Evolutionary conservation across 2,797 vertebrate species (phyloP).

Genomic region (Mus caroli): DNA sequence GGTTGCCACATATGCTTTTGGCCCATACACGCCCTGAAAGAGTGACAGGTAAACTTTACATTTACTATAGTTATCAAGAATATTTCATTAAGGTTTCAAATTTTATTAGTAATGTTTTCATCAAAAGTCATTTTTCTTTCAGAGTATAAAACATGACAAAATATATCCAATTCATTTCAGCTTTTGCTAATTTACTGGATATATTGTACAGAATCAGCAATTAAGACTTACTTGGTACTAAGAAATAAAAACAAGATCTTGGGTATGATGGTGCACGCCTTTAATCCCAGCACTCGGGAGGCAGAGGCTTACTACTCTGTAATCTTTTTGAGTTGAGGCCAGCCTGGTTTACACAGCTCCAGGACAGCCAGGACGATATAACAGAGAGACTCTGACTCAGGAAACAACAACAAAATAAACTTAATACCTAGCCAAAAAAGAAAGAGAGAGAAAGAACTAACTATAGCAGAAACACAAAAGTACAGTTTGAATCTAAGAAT

Average conservation of each 20-base stretch:
- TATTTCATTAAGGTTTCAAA: slow-evolving; percentile 65
- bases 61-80: slow-evolving; percentile 62
- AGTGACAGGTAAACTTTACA: slow-evolving; percentile 67
- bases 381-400: neutral
- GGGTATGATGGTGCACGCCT: neutral
- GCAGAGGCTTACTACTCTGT: neutral
- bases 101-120: slow-evolving; percentile 59
- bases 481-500: slow-evolving; percentile 25
- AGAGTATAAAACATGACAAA: neutral
- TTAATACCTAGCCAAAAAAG: neutral
- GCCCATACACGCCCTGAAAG: slow-evolving; percentile 95
- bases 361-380: neutral
- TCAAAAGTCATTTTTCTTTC: slow-evolving; percentile 27
- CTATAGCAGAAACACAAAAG: slow-evolving; percentile 18
- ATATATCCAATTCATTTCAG: slow-evolving; percentile 25
- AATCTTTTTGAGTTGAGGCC: neutral
- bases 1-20: slow-evolving; percentile 97
- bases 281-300: neutral
- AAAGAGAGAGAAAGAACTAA: neutral
- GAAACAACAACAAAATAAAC: too few relatives aligned
- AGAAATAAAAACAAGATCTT: neutral
- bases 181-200: slow-evolving; percentile 47
- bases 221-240: neutral
- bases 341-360: neutral
- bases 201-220: slow-evolving; percentile 17